Percentiles rank a stretch among this genome's conserved stretches.
Conservation (phyloP, 2,797 vertebrate genomes). For the Sebastes trivittatus region DNA sequence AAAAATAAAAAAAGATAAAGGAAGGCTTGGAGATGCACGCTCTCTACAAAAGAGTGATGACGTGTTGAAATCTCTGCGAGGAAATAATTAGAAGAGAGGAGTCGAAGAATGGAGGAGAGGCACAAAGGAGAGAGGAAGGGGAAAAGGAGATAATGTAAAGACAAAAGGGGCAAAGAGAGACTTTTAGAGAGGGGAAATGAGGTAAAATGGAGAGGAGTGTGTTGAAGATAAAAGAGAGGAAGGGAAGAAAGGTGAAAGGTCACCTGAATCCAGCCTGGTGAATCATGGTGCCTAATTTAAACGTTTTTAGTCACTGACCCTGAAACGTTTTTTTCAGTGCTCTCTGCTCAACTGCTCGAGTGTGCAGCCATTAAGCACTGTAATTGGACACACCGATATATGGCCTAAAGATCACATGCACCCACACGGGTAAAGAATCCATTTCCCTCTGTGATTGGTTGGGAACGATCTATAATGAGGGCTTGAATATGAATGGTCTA, state of each 20-base stretch:
- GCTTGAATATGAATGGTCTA: slow-evolving; percentile 32
- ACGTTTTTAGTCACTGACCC: slow-evolving; percentile 28
- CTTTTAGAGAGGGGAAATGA: background rate
- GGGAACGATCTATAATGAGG: background rate
- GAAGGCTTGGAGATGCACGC: background rate
- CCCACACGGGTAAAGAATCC: slow-evolving; percentile 8
- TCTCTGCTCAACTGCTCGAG: background rate
- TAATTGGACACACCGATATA: slow-evolving; percentile 23
- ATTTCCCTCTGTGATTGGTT: background rate
- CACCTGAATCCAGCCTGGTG: slow-evolving; percentile 22
- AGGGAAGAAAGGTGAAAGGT: background rate
- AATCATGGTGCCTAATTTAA: slow-evolving; percentile 30
- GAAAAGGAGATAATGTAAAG: background rate
- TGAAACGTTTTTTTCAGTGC: slow-evolving; percentile 4
- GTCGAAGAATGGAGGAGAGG: background rate
- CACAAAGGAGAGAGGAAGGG: background rate
- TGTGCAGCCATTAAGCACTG: slow-evolving; percentile 1
- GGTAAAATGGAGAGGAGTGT: background rate
- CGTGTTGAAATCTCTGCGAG: background rate
- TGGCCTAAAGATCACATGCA: slow-evolving; percentile 23
- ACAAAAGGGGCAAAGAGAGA: background rate
- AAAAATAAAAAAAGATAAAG: background rate
- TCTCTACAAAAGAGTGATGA: background rate
- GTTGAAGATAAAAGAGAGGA: background rate
- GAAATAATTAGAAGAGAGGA: slow-evolving; percentile 27